Evolutionary conservation across 2,113 vertebrate species (phyloP).

Genomic region (Sceloporus tristichus): DNA sequence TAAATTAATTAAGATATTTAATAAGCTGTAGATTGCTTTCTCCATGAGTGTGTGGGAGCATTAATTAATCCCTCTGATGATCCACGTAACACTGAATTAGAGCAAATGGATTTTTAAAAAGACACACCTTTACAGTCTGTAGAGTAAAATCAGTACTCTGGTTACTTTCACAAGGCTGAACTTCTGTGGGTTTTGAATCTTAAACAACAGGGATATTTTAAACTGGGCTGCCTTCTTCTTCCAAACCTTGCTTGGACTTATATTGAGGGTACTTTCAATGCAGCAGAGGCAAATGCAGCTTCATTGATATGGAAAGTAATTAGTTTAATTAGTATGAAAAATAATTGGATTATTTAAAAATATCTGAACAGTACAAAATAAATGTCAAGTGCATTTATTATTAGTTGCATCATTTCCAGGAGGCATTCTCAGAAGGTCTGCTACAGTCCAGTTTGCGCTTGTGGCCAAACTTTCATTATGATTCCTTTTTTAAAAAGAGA

Average conservation of each 20-base stretch:
- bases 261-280: background rate
- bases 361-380: background rate
- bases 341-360: slow-evolving; percentile 33
- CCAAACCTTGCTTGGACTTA: background rate
- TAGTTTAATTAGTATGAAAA: background rate
- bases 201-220: background rate
- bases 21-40: background rate
- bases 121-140: background rate
- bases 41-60: background rate
- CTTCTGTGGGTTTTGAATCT: background rate
- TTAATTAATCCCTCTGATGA: background rate
- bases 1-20: background rate
- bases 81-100: background rate
- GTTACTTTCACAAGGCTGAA: background rate
- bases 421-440: background rate
- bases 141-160: background rate
- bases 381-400: background rate
- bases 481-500: background rate
- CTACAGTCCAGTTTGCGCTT: background rate
- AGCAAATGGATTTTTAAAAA: background rate
- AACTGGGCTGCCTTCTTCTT: background rate
- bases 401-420: background rate
- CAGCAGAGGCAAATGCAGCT: background rate
- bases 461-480: background rate
- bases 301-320: slow-evolving; percentile 12